Evolutionary conservation across 2,888 invertebrate species (phyloP).

Genomic region (Caenorhabditis afra): DNA sequence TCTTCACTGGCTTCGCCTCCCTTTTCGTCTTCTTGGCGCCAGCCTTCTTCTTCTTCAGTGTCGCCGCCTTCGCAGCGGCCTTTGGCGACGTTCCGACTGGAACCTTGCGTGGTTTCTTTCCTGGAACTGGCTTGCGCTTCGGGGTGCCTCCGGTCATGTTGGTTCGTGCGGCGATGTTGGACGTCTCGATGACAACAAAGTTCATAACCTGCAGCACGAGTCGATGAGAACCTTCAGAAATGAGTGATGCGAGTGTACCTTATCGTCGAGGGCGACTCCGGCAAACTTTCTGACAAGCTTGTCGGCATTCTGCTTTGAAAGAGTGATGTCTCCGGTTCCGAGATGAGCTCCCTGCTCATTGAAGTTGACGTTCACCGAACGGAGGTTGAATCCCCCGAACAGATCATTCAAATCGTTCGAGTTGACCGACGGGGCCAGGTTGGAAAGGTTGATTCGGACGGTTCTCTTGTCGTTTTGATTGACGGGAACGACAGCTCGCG

Average conservation of each 20-base stretch:
- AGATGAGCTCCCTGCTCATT: constrained; percentile 57
- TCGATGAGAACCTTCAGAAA: background rate
- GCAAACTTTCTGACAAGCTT: constrained; percentile 58
- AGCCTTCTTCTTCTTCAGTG: constrained; percentile 3
- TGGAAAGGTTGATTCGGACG: constrained; percentile 62
- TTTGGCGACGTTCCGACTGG: constrained; percentile 12
- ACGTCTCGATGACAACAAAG: constrained; percentile 39
- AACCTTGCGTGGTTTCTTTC: background rate
- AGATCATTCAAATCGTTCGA: constrained; percentile 63
- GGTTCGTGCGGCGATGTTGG: constrained; percentile 5
- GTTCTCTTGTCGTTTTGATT: constrained; percentile 24
- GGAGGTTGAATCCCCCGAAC: constrained; percentile 57
- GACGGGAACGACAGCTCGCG: too few relatives aligned
- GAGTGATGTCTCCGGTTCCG: constrained; percentile 63
- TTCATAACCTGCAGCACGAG: constrained; percentile 29
- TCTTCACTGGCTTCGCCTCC: constrained; percentile 44
- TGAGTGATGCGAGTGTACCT: constrained; percentile 39
- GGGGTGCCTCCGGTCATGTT: background rate
- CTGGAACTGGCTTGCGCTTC: background rate
- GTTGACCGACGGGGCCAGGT: constrained; percentile 57
- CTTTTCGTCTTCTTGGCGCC: constrained; percentile 32
- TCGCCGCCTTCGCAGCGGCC: background rate
- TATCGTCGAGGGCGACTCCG: constrained; percentile 61
- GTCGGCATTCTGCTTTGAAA: constrained; percentile 56
- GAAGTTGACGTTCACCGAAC: constrained; percentile 61